Base-by-base conservation (phyloP, 2,888 invertebrate species). In the Melieria picta region DNA sequence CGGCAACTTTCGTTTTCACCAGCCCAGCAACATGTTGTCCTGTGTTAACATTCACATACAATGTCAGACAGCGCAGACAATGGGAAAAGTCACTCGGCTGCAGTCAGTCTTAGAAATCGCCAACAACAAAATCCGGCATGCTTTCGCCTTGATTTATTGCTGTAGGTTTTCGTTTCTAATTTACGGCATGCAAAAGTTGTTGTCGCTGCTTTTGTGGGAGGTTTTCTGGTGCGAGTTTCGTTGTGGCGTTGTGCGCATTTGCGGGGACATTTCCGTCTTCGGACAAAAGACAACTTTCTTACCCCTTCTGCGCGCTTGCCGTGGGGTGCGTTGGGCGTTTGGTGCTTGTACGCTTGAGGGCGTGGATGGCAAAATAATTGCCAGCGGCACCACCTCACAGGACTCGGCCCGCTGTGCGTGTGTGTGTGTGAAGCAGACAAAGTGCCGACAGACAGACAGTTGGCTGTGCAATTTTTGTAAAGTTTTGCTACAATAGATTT, bases 131-230 rank as follows among this genome's bases (percentile, higher is more conserved):
- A 80, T 82, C 61, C 45, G 13, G 7, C 50, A 16, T 50, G 48
- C 79, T 10, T 57, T 16, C 64, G 72, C 83, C 79, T 82, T 80
- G 80, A 80, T 80, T 80, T 80, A 80, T 83, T 77, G 76, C 82
- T 74, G 70, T 75, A 75, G 81, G 76, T 76, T 75, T 76, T n/a
- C 74, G 78, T 80, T 80, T 80, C 82, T 82, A 80, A 82, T 82
- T 82, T 81, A 79, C 76, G 73, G 10, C 16, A 16, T 30, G 30
- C 16, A 13, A 58, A 52, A 52, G 52, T 52, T 7, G 10, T 7
- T 5, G n/a, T 11, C 5, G 52, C 9, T 52, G 7, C 13, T 52
- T 9, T 13, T n/a, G 9, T 52, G 52, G 52, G 52, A n/a, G 52
- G 52, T 7, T 52, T 16, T 16, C 16, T 16, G 16, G 16, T 16